A percentile compares a stretch with the other conserved stretches of the same genome.
Evolutionary conservation across 2,888 invertebrate species (phyloP).

Genomic region (Aquatica leii): DNA sequence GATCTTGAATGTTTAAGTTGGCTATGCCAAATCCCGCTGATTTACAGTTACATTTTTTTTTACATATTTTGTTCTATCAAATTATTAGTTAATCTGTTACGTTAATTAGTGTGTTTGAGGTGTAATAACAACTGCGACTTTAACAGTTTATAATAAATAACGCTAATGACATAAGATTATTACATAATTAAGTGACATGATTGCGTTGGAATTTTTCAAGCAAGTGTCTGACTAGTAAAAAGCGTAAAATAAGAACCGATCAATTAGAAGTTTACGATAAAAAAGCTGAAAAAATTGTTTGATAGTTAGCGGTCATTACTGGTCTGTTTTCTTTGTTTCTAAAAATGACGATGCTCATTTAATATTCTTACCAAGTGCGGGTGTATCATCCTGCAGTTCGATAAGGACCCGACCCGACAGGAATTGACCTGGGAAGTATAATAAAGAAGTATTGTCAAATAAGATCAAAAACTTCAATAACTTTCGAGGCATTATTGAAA

Average conservation of each 20-base stretch:
- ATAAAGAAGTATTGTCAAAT: constrained; percentile 90
- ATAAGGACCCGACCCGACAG: constrained; percentile 90
- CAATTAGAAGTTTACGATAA: no score
- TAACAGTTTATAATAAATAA: no score
- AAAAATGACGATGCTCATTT: constrained; percentile 40
- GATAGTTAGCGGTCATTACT: constrained; percentile 20
- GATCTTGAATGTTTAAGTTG: background rate
- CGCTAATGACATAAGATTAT: no score
- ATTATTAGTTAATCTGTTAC: no score
- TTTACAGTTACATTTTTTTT: background rate
- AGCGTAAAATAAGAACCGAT: no score
- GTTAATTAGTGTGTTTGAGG: no score
- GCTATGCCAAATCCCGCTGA: background rate
- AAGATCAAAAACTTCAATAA: constrained; percentile 91
- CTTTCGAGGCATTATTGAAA: constrained; percentile 79
- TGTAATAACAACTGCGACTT: no score
- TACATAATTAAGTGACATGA: no score
- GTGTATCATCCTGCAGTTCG: constrained; percentile 92
- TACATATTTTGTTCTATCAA: background rate
- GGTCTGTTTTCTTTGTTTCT: constrained; percentile 20
- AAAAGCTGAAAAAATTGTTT: no score
- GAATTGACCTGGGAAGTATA: constrained; percentile 95
- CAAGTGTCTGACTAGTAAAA: no score
- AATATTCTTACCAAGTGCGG: constrained; percentile 76
- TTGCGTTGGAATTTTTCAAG: no score